Evolutionary conservation across 1,140 invertebrate species (phyloP).

Genomic region (Brevipalpus yothersi): DNA sequence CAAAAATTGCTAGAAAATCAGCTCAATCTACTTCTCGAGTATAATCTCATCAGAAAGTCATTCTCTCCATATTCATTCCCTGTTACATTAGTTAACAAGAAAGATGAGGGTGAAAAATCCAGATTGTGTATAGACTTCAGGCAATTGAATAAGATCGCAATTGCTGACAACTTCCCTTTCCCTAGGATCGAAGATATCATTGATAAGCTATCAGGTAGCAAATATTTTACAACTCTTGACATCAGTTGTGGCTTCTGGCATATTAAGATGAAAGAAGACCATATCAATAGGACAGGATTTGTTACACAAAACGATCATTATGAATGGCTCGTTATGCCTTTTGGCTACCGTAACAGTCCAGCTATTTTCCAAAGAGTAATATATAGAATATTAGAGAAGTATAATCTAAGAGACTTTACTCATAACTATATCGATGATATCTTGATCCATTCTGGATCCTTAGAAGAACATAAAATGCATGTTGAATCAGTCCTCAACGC

Average conservation of each 20-base stretch:
- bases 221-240: slow-evolving; percentile 5
- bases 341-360: slow-evolving; percentile 12
- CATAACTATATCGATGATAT: slow-evolving; percentile 15
- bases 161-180: neutral
- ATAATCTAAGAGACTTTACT: neutral
- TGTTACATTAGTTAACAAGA: neutral
- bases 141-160: neutral
- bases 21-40: neutral
- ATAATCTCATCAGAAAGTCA: neutral
- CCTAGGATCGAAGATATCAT: slow-evolving; percentile 1
- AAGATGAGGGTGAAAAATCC: too few relatives aligned
- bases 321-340: slow-evolving; percentile 12
- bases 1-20: neutral
- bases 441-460: slow-evolving; percentile 11
- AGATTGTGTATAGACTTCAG: slow-evolving; percentile 1
- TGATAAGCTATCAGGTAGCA: neutral
- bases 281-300: slow-evolving; percentile 9
- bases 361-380: slow-evolving; percentile 15
- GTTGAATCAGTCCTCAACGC: neutral
- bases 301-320: slow-evolving; percentile 4
- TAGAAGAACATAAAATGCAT: slow-evolving; percentile 6
- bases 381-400: slow-evolving; percentile 5
- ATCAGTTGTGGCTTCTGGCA: slow-evolving; percentile 6
- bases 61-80: neutral
- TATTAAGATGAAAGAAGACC: slow-evolving; percentile 5